Evolutionary conservation across 1,140 invertebrate species (phyloP), one percentile per base, ranked within the genome.

Genomic region (Hydropsyche tenuis): DNA sequence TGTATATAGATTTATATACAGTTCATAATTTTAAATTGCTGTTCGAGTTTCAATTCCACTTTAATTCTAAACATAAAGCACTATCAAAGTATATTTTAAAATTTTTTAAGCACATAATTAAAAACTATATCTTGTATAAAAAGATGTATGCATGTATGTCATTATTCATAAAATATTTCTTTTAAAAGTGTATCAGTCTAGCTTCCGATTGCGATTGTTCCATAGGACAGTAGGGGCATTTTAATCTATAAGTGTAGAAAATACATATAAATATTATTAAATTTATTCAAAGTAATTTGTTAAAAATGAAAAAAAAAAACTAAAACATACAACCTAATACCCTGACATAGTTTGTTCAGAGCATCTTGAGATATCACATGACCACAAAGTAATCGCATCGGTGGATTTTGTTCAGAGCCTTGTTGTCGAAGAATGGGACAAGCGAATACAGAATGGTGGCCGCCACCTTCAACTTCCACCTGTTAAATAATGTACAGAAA

Each of bases 351-450:
- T 87, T 99, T 99, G 81, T 94, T 94, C 43, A 99, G 88, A 62
- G 98, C 98, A 86, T 99, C 97, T 77, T 94, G 89, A 1, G 97
- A 98, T 76, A 99, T 99, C 48, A 99, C 97, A 87, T 99, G 97
- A 22, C 98, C 98, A 85, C 98, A 99, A 0, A 95, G 90, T 42
- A 99, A 86, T 77, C 95, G 89, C 93, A 99, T 97, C 14, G 98
- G 98, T 69, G 98, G 98, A 88, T 99, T 99, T 74, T 89, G 89
- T 78, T 99, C 96, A 11, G 95, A 96, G 60, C 94, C 96, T 84
- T 99, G 97, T 84, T 98, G 96, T 45, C 96, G 89, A 60, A 99
- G 87, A 80, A 99, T 99, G 14, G 98, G 98, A 85, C 98, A 99
- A 11, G 97, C 97, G 85, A 99, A 99, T 76, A 98, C 94, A 25